phyloP scores from a whole-genome alignment of 2,113 vertebrate genomes.

The Ailuropoda melanoleuca region DNA sequence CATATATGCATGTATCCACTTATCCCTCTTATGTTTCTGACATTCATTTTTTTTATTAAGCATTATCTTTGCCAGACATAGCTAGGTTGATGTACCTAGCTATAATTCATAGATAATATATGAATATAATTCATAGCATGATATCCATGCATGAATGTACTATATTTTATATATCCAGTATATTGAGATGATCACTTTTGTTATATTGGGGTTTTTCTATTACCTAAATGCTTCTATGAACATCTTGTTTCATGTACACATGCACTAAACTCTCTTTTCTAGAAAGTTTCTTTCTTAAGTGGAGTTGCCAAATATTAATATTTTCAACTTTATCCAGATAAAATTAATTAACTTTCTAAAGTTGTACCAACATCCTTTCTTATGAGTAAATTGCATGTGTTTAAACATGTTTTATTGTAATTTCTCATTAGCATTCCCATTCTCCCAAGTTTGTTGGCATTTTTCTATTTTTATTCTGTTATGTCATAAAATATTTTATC shows the following conservation, averaged over 20 bases:
- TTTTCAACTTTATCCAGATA: constrained; percentile 1
- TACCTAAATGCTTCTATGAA: not conserved
- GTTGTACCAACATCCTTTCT: not conserved
- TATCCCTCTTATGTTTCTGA: not conserved
- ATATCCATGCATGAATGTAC: not conserved
- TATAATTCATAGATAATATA: not conserved
- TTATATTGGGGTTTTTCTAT: not conserved
- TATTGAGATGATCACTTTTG: not conserved
- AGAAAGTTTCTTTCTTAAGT: not conserved
- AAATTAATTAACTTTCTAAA: not conserved
- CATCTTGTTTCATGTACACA: not conserved
- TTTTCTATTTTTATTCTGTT: not conserved
- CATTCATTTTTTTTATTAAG: not conserved
- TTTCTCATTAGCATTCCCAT: not conserved
- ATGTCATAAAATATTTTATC: not conserved
- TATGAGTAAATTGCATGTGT: not conserved
- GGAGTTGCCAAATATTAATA: not conserved
- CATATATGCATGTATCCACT: not conserved
- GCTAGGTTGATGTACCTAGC: not conserved
- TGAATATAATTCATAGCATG: not conserved
- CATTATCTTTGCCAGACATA: not conserved
- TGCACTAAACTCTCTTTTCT: not conserved
- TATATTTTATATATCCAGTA: not conserved
- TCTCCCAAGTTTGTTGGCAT: not conserved
- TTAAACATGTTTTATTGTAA: not conserved